Percentiles rank a stretch among this genome's conserved stretches.
Conservation (phyloP, 2,113 vertebrate species). For the Xenopus tropicalis region UCB_Xtro_10.0 CM004443.2:37666001-37666500, state of each 20-base stretch:
- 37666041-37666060: slow-evolving; percentile 65
- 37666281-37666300: background rate
- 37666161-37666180: slow-evolving; percentile 42
- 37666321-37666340: too few relatives aligned
- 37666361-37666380: too few relatives aligned
- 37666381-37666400: too few relatives aligned
- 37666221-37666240: slow-evolving; percentile 34
- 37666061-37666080: slow-evolving; percentile 63
- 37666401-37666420: too few relatives aligned
- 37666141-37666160: slow-evolving; percentile 48
- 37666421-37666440: too few relatives aligned
- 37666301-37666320: too few relatives aligned
- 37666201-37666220: slow-evolving; percentile 36
- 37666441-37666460: too few relatives aligned
- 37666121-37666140: slow-evolving; percentile 51
- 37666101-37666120: slow-evolving; percentile 62
- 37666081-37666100: slow-evolving; percentile 51
- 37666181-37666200: slow-evolving; percentile 23
- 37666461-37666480: too few relatives aligned
- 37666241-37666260: slow-evolving; percentile 29
- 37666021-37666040: slow-evolving; percentile 62
- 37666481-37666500: too few relatives aligned
- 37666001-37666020: slow-evolving; percentile 59
- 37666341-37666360: too few relatives aligned
- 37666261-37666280: slow-evolving; percentile 41